Base-by-base conservation (phyloP, 2,888 invertebrate genomes). In the Eupithecia subfuscata region DNA sequence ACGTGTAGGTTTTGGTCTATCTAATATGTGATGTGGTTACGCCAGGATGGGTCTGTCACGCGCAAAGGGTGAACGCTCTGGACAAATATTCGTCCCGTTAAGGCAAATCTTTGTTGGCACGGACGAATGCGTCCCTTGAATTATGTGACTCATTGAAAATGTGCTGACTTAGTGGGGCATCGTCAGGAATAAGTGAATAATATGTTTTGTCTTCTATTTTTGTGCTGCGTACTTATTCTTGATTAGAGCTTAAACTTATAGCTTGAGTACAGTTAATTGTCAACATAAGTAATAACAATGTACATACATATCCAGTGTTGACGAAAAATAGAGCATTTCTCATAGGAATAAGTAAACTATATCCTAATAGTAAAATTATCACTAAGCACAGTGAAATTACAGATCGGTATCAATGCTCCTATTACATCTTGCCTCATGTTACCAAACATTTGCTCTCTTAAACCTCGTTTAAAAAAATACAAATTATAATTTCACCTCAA, bases 21-120 rank as follows among this genome's bases (percentile, higher is more conserved):
- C 67, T 78, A 75, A 77, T 77, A 75, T 80, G 78, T 73, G 74
- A 84, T 84, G 81, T 86, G 83, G 90, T 90, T 88, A 88, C 85
- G 89, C 83, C 86, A 84, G 89, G 89, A 91, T 92, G 89, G 84
- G 85, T 86, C 84, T 90, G 93, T 93, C 92, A 92, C 92, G 92
- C 87, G 88, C 83, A 71, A 75, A 78, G 89, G 93, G 91, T 93
- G 90, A 94, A 92, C 82, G 93, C 85, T 87, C 93, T 91, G 80
- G 67, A 87, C 88, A 90, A 91, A 92, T 88, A 88, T 87, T 86
- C 83, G 79, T 85, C 82, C 86, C 84, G 88, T 88, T 88, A 85
- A 88, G 86, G 89, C 85, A 88, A 88, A 89, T 89, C 76, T 77
- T 77, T 78, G 75, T 75, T 77, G 80, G 80, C 74, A 74, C 70